Evolutionary conservation across 2,888 invertebrate species (phyloP).

Genomic region (Chloroclysta siterata): DNA sequence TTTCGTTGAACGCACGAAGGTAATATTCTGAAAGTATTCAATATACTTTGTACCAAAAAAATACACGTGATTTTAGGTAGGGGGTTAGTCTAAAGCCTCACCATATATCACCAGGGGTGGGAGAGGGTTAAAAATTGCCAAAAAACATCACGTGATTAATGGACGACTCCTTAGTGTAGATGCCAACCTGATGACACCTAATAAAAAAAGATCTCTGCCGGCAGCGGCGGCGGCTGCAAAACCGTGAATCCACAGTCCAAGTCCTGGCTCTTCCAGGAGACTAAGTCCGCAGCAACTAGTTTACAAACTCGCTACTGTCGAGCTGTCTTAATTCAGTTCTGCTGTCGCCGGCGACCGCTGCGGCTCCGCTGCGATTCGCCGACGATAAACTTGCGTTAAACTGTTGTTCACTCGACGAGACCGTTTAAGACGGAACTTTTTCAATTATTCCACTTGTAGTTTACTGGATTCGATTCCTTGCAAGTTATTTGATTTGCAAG

Average conservation of each 20-base stretch:
- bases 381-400: conserved; percentile 58
- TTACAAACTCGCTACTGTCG: conserved; percentile 61
- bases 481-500: conserved; percentile 63
- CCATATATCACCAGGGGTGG: no score
- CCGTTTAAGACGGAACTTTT: conserved; percentile 63
- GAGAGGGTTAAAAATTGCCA: no score
- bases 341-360: conserved; percentile 60
- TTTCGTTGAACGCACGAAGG: no score
- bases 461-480: conserved; percentile 59
- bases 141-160: no score
- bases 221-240: no score
- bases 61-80: no score
- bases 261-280: conserved; percentile 43
- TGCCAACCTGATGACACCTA: no score
- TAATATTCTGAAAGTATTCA: no score
- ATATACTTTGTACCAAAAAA: no score
- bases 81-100: no score
- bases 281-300: conserved; percentile 49
- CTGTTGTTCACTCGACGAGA: conserved; percentile 53
- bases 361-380: conserved; percentile 51
- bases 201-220: no score
- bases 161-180: no score
- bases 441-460: conserved; percentile 62
- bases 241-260: background rate
- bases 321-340: conserved; percentile 68